Conservation (phyloP, 2,888 invertebrate species). For the Pycnomerus fuliginosus region DNA sequence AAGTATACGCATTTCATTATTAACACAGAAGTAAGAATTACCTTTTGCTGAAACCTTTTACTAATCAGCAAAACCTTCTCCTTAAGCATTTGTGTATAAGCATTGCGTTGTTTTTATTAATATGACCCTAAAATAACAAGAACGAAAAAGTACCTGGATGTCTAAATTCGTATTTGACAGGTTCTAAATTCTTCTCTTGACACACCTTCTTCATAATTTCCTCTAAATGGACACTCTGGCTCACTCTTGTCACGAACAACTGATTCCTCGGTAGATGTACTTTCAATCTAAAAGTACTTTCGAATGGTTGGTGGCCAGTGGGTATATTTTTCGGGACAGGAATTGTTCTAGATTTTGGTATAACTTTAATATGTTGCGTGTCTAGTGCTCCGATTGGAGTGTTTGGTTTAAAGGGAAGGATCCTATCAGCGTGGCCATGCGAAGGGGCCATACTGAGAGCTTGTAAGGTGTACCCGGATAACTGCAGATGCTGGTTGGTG, state of each 20-base stretch:
- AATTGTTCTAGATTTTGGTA: constrained; percentile 43
- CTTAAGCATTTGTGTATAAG: too few relatives aligned
- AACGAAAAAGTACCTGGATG: constrained; percentile 63
- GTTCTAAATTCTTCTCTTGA: constrained; percentile 73
- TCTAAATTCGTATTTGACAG: constrained; percentile 71
- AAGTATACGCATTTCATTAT: too few relatives aligned
- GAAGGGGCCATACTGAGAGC: constrained; percentile 58
- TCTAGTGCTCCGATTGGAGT: constrained; percentile 67
- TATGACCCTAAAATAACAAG: background rate
- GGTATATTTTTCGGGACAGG: constrained; percentile 31
- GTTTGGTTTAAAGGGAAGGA: constrained; percentile 70
- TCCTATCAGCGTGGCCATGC: constrained; percentile 55
- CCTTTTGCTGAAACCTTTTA: too few relatives aligned
- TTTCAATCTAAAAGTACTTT: constrained; percentile 60
- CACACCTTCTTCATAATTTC: constrained; percentile 73
- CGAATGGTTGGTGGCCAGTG: constrained; percentile 59
- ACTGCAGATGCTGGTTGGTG: constrained; percentile 66
- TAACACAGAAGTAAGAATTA: too few relatives aligned
- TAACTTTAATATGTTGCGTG: constrained; percentile 52
- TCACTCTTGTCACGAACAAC: constrained; percentile 73
- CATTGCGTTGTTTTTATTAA: too few relatives aligned
- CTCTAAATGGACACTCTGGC: constrained; percentile 66
- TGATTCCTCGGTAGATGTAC: constrained; percentile 79
- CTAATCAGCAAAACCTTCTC: too few relatives aligned
- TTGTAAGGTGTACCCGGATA: constrained; percentile 66